Evolutionary conservation across 2,113 vertebrate species (phyloP), one percentile per base, ranked within the genome.

Genomic region (Hydrochoerus hydrochaeris): DNA sequence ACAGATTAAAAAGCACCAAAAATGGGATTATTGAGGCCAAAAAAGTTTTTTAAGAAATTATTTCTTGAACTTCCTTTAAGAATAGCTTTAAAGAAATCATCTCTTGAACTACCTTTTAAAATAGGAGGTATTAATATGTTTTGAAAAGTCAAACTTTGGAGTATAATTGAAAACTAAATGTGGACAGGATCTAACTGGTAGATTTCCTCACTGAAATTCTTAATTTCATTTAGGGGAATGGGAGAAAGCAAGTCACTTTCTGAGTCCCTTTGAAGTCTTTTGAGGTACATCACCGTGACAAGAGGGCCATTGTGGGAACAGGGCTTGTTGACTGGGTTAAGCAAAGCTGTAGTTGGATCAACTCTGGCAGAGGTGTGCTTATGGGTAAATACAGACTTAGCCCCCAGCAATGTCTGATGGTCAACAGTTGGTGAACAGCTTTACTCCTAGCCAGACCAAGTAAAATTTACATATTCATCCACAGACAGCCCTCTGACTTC

Each of bases 401-500:
- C 22, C 19, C 44, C 24, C 11, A 12, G 30, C 49, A 93, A 96
- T 17, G 24, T 94, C 84, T 88, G 75, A 83, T 6, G 3, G 69
- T 82, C 81, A 54, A 35, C 3, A 20, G 38, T 46, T 46, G 49
- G 92, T 92, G 88, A 95, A 97, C 96, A 97, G 94, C 65, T 93
- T 86, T 73, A 86, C 75, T 91, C 71, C 82, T 54, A 49, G 89
- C 95, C 97, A 95, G 91, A 89, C 0, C 5, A 95, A 95, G 88
- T 97, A 95, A 97, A 97, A 88, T 91, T 87, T 8, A 32, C 78
- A 49, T 78, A 96, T 98, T 98, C 96, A 97, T 83, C 71, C 95
- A 80, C 62, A 95, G 84, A 83, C 95, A 67, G 84, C 97, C 95
- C 90, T 88, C 67, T 17, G 69, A 73, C 95, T 97, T 94, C 97